These are phyloP conservation scores for Rhynchotus rufescens DNA, from an alignment of 2,797 vertebrate genomes.

Conservation along the genomic window DNA sequence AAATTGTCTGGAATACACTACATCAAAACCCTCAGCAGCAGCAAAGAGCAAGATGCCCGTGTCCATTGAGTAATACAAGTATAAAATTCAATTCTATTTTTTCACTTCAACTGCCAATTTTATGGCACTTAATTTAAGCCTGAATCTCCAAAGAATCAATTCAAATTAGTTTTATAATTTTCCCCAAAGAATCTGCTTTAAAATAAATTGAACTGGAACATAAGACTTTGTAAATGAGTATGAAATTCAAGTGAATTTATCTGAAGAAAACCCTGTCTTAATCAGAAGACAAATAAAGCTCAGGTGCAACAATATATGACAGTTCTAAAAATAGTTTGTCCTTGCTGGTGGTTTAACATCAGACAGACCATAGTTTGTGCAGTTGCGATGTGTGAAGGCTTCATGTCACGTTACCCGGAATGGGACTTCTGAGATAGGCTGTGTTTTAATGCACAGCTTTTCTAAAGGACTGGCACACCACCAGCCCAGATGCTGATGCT, in stretches of 20 bases:
- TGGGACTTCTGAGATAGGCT: neutral
- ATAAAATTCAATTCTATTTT: slow-evolving; percentile 79
- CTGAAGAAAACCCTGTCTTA: slow-evolving; percentile 75
- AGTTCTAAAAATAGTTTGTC: slow-evolving; percentile 81
- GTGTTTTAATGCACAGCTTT: neutral
- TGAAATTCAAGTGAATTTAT: slow-evolving; percentile 80
- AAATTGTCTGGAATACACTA: slow-evolving; percentile 62
- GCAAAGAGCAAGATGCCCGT: slow-evolving; percentile 64
- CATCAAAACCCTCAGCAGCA: slow-evolving; percentile 61
- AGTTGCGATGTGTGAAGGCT: slow-evolving; percentile 37
- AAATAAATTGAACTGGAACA: slow-evolving; percentile 81
- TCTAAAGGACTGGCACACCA: neutral
- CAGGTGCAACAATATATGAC: slow-evolving; percentile 71
- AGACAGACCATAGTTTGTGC: slow-evolving; percentile 43
- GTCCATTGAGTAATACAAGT: slow-evolving; percentile 71
- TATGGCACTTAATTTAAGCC: slow-evolving; percentile 79
- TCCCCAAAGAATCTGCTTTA: slow-evolving; percentile 80
- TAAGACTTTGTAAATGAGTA: slow-evolving; percentile 76
- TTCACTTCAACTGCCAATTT: slow-evolving; percentile 79
- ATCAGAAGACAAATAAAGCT: slow-evolving; percentile 80
- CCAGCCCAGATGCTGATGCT: neutral
- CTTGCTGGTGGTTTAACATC: slow-evolving; percentile 69
- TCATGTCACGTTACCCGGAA: neutral
- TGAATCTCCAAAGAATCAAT: slow-evolving; percentile 83
- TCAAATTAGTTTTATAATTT: slow-evolving; percentile 83